phyloP scores from a whole-genome alignment of 2,113 vertebrate species.

The Camelus bactrianus region DNA sequence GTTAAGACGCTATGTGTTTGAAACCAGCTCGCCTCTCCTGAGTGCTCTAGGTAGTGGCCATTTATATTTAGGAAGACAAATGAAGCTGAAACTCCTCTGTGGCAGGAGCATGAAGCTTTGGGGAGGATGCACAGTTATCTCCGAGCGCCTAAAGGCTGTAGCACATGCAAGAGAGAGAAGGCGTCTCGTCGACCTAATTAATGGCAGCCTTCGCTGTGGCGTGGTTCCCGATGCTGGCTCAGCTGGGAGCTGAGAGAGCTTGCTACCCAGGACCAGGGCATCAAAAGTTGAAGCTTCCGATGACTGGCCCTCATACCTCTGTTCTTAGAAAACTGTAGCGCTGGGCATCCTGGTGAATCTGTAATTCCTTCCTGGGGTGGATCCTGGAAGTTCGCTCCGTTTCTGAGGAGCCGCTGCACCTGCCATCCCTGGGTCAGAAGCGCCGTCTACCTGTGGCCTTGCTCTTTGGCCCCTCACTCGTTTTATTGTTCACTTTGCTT shows the following conservation, averaged over 20 bases:
- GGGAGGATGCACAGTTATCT: not conserved
- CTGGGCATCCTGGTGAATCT: not conserved
- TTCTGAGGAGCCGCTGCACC: accelerated
- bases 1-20: not conserved
- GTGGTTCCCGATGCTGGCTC: not conserved
- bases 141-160: not conserved
- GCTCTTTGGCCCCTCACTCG: not conserved
- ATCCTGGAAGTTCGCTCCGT: not conserved
- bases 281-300: not conserved
- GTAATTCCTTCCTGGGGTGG: not conserved
- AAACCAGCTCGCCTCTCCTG: not conserved
- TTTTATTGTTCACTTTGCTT: not conserved
- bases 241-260: not conserved
- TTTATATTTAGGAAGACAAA: conserved; percentile 69
- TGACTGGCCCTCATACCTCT: not conserved
- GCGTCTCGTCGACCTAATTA: not conserved
- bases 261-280: accelerated
- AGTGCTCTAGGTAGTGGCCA: not conserved
- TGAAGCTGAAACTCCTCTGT: not conserved
- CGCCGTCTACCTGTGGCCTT: not conserved
- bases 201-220: not conserved
- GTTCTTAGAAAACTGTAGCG: not conserved
- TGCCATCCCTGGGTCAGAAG: not conserved
- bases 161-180: conserved; percentile 10
- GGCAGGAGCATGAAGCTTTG: not conserved